A percentile compares a stretch with the other conserved stretches of the same genome.
Conservation (phyloP, 2,888 invertebrate genomes). For the Phrixothrix hirtus region DNA sequence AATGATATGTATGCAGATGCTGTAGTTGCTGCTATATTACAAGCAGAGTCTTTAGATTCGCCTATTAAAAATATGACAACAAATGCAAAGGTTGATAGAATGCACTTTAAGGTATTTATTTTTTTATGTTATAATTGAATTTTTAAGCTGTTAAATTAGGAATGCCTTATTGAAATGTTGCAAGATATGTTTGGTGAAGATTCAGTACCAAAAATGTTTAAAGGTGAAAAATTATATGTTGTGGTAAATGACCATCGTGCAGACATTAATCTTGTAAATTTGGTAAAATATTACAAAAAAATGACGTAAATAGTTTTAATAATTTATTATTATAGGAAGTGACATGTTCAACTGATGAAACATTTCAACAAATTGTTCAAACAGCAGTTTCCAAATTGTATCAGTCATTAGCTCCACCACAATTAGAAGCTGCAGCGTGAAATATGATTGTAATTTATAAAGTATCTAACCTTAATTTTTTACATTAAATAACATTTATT, state of each 20-base stretch:
- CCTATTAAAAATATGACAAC: slow-evolving; percentile 65
- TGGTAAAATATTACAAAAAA: no score
- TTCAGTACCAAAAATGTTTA: slow-evolving; percentile 90
- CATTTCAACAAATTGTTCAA: slow-evolving; percentile 80
- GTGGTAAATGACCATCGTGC: slow-evolving; percentile 84
- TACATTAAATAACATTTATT: no score
- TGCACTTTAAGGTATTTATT: slow-evolving; percentile 81
- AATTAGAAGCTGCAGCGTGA: slow-evolving; percentile 35
- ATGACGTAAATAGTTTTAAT: not conserved
- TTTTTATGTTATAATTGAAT: no score
- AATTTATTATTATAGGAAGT: slow-evolving; percentile 66
- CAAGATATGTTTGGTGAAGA: slow-evolving; percentile 96
- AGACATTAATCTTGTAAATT: slow-evolving; percentile 77
- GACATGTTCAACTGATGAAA: slow-evolving; percentile 77
- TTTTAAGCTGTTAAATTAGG: slow-evolving; percentile 59
- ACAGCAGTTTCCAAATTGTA: slow-evolving; percentile 84
- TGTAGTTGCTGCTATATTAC: slow-evolving; percentile 83
- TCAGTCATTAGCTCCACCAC: slow-evolving; percentile 73
- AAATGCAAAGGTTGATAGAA: slow-evolving; percentile 78
- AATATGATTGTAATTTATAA: no score
- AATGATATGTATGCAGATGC: slow-evolving; percentile 99
- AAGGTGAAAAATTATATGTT: slow-evolving; percentile 85
- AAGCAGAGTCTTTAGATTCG: slow-evolving; percentile 73
- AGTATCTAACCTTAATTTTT: no score
- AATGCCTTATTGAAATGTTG: slow-evolving; percentile 85